Base-by-base conservation (phyloP, 2,888 invertebrate species). In the Plebejus melissa region DNA sequence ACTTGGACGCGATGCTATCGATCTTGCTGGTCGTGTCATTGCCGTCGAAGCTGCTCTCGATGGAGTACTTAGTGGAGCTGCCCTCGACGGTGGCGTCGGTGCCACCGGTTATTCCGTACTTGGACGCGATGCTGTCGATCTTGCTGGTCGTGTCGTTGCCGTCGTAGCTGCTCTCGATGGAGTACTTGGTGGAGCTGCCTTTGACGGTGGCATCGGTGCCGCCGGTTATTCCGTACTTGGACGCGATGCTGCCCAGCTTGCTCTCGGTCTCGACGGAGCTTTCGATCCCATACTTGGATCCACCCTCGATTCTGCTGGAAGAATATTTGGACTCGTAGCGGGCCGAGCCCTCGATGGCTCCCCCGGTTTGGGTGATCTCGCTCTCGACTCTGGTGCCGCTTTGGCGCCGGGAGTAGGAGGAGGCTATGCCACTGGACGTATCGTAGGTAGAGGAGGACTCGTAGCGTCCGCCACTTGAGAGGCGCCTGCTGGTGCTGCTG, bases 261-360 rank as follows among this genome's bases (percentile, higher is more conserved):
- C 87, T 89, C 46, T 84, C 86, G 32, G 83, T 79, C 28, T 86
- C 84, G 46, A 83, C 82, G 13, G 81, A 78, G 32, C 77, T 76
- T 76, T 85, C 88, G 28, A 84, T 80, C 32, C 88, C 87, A 74
- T 87, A 87, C 65, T 85, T 80, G 4, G 82, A 82, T 28, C 80
- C 82, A 6, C 82, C 82, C 69, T 82, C 82, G 38, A 78, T 78
- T 46, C 78, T 79, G 28, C 80, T 85, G 9, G 88, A 87, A 11
- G 89, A 85, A 79, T 90, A 92, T 77, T 89, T 91, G 38, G 91
- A 90, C 80, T 92, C 93, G 75, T 90, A 89, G 60, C 88, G 85
- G 4, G 90, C 87, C 58, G 86, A 82, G 58, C 91, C 91, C 77
- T 92, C 93, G 46, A 87, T 77, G 7, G 88, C 81, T 11, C 85